Evolutionary conservation across 2,888 invertebrate genomes (phyloP).

Genomic region (Metallyticus violacea): DNA sequence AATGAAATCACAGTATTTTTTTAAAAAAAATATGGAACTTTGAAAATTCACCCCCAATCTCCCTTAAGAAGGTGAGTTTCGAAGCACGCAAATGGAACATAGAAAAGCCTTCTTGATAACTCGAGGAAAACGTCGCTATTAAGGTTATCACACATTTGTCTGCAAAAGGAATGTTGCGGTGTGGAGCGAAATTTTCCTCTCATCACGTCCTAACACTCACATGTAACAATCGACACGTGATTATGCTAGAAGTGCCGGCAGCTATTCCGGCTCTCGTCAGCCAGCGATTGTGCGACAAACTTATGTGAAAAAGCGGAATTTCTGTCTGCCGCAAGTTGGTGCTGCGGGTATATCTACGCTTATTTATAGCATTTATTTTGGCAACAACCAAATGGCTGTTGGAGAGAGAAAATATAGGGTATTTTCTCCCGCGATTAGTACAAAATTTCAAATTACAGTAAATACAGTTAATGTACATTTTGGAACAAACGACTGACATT

Average conservation of each 20-base stretch:
- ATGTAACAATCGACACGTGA: neutral
- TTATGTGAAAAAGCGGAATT: neutral
- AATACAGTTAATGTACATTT: neutral
- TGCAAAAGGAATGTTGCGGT: neutral
- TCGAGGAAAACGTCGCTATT: too few relatives aligned
- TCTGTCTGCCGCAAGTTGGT: too few relatives aligned
- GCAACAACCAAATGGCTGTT: neutral
- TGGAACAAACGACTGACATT: too few relatives aligned
- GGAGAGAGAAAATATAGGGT: too few relatives aligned
- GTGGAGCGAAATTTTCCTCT: too few relatives aligned
- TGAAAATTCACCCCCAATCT: too few relatives aligned
- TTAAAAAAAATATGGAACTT: too few relatives aligned
- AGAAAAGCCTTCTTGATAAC: too few relatives aligned
- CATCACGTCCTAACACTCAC: neutral
- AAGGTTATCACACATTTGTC: too few relatives aligned
- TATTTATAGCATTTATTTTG: neutral
- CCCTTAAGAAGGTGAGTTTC: too few relatives aligned
- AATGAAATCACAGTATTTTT: too few relatives aligned
- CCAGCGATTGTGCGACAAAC: neutral
- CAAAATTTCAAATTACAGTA: neutral
- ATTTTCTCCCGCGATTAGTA: neutral
- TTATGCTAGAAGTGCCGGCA: neutral
- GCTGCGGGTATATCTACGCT: neutral
- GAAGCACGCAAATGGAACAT: too few relatives aligned
- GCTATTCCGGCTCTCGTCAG: neutral